A percentile compares a stretch with the other conserved stretches of the same genome.
Evolutionary conservation across 2,797 vertebrate genomes (phyloP).

Genomic region (Falco biarmicus): DNA sequence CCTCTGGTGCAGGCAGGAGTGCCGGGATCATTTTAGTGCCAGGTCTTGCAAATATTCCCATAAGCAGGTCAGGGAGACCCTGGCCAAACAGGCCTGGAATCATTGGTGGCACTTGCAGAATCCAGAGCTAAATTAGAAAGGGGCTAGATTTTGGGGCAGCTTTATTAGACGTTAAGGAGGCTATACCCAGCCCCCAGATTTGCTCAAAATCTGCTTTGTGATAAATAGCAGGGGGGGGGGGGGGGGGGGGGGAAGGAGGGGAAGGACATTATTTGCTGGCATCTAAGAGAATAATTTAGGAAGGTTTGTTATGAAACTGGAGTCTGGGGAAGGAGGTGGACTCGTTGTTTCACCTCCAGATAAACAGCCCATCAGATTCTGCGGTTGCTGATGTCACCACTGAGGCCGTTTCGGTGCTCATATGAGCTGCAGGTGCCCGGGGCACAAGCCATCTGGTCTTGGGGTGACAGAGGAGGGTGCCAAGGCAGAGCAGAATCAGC

Average conservation of each 20-base stretch:
- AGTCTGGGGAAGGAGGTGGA: not conserved
- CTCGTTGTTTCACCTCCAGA: not conserved
- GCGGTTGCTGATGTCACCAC: too few species aligned
- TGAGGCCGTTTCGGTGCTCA: fast-evolving
- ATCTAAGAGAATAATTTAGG: not conserved
- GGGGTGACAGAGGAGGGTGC: not conserved
- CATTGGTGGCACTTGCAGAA: not conserved
- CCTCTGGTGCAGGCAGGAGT: not conserved
- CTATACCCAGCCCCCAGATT: not conserved
- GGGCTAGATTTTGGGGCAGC: not conserved
- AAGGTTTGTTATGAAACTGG: not conserved
- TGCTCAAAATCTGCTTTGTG: not conserved
- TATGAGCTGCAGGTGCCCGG: not conserved
- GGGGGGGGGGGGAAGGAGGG: not conserved
- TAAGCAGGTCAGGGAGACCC: not conserved
- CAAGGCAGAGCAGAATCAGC: too few species aligned
- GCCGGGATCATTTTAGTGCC: not conserved
- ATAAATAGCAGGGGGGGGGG: not conserved
- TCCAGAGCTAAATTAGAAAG: not conserved
- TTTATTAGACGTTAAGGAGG: not conserved
- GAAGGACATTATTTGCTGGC: not conserved
- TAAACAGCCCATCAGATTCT: not conserved
- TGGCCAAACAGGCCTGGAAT: fast-evolving
- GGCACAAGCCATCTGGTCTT: fast-evolving
- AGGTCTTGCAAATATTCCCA: not conserved